A percentile compares a stretch with the other conserved stretches of the same genome.
Evolutionary conservation across 2,888 invertebrate species (phyloP).

Genomic region (Campoplex capitator): DNA sequence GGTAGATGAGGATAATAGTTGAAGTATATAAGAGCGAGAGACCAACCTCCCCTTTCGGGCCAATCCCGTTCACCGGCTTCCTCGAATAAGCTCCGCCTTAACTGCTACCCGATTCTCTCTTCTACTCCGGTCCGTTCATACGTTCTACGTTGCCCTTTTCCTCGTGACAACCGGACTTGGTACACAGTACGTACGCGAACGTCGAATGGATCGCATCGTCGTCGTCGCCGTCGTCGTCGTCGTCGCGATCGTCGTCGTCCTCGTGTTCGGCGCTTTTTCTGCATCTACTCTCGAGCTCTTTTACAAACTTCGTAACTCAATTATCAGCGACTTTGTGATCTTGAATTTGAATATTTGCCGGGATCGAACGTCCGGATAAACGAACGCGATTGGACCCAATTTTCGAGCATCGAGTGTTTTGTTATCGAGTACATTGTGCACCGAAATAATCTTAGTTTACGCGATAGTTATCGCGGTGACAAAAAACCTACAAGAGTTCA

Average conservation of each 20-base stretch:
- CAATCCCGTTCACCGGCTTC: conserved; percentile 74
- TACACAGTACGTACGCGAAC: conserved; percentile 82
- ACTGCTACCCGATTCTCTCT: conserved; percentile 57
- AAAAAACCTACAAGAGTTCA: background rate
- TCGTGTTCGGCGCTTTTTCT: conserved; percentile 42
- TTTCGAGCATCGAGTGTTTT: background rate
- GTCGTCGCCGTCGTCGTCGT: conserved; percentile 61
- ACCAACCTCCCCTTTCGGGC: conserved; percentile 72
- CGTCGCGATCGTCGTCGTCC: conserved; percentile 49
- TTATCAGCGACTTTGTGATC: conserved; percentile 1
- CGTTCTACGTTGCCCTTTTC: conserved; percentile 78
- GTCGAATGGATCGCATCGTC: conserved; percentile 78
- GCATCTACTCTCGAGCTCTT: background rate
- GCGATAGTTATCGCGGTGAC: conserved; percentile 7
- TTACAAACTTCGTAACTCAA: background rate
- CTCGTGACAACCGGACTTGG: conserved; percentile 78
- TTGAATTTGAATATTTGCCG: background rate
- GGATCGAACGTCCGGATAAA: conserved; percentile 4
- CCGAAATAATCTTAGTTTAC: conserved; percentile 32
- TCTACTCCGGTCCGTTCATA: conserved; percentile 52
- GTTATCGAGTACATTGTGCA: conserved; percentile 2
- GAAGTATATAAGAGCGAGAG: conserved; percentile 61
- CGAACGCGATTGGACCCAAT: conserved; percentile 15
- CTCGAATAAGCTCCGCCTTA: conserved; percentile 72
- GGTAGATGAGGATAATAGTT: conserved; percentile 42